Conservation (phyloP, 2,888 invertebrate genomes). For the Cheiracanthium punctorium region DNA sequence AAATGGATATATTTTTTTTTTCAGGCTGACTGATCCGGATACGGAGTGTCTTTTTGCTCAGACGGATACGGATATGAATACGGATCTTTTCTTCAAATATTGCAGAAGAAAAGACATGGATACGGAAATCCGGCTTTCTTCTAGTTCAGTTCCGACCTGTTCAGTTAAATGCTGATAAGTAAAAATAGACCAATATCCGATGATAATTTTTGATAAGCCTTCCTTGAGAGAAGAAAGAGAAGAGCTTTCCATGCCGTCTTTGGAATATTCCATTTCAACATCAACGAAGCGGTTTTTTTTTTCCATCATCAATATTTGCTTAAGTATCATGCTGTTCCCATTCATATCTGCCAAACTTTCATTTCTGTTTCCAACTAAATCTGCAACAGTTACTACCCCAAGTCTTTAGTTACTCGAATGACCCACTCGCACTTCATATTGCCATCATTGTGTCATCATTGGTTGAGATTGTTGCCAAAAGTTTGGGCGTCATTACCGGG, state of each 20-base stretch:
- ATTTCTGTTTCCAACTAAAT: slow-evolving; percentile 24
- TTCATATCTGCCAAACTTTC: slow-evolving; percentile 17
- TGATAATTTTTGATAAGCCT: no score
- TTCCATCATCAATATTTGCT: slow-evolving; percentile 18
- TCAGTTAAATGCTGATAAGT: no score
- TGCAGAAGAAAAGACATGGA: no score
- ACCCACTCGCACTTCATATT: slow-evolving; percentile 18
- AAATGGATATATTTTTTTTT: no score
- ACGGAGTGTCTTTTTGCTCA: no score
- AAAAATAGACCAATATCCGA: no score
- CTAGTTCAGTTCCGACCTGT: no score
- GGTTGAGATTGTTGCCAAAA: neutral
- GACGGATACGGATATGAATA: no score
- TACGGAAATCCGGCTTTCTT: no score
- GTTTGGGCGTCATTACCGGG: slow-evolving; percentile 19
- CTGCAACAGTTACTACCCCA: slow-evolving; percentile 25
- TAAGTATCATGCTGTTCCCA: slow-evolving; percentile 15
- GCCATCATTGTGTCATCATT: neutral
- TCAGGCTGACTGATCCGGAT: no score
- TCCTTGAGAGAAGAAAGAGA: no score
- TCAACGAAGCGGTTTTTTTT: neutral
- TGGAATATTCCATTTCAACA: slow-evolving; percentile 23
- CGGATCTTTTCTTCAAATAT: no score
- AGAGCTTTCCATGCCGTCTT: slow-evolving; percentile 16
- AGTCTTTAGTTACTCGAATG: slow-evolving; percentile 4